These are phyloP conservation scores for Lacerta agilis DNA, from an alignment of 2,797 vertebrate species.

Conservation along the genomic window DNA sequence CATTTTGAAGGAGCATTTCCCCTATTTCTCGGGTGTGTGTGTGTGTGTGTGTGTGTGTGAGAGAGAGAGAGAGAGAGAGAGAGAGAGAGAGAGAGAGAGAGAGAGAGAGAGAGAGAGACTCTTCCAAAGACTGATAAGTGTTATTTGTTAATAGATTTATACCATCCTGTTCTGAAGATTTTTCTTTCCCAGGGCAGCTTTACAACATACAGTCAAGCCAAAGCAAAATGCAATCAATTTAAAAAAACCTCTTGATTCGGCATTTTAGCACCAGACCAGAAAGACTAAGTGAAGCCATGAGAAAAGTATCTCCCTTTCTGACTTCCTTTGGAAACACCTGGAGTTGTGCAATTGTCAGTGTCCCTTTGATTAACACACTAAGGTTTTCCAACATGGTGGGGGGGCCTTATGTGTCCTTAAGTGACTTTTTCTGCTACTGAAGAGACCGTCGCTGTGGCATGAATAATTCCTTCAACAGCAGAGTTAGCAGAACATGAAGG, in stretches of 20 bases:
- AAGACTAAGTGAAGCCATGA: neutral
- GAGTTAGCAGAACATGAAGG: neutral
- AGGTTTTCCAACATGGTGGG: neutral
- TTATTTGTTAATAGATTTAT: too few species aligned
- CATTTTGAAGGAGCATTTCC: neutral
- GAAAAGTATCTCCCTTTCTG: neutral
- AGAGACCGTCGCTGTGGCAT: neutral
- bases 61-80: too few species aligned
- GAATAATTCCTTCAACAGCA: neutral
- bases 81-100: too few species aligned
- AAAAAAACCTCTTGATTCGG: neutral
- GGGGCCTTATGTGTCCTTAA: neutral
- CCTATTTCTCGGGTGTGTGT: too few species aligned
- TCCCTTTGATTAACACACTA: too few species aligned
- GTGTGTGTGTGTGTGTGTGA: too few species aligned
- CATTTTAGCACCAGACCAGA: neutral
- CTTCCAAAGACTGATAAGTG: too few species aligned
- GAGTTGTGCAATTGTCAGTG: too few species aligned
- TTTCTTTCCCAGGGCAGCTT: too few species aligned
- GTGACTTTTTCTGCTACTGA: neutral
- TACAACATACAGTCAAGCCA: neutral
- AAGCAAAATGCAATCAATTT: neutral
- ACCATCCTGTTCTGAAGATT: too few species aligned
- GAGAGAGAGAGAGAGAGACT: too few species aligned
- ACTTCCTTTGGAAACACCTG: too few species aligned